Evolutionary conservation across 1,140 invertebrate genomes (phyloP).

Genomic region (Atopsyche davidsoni): DNA sequence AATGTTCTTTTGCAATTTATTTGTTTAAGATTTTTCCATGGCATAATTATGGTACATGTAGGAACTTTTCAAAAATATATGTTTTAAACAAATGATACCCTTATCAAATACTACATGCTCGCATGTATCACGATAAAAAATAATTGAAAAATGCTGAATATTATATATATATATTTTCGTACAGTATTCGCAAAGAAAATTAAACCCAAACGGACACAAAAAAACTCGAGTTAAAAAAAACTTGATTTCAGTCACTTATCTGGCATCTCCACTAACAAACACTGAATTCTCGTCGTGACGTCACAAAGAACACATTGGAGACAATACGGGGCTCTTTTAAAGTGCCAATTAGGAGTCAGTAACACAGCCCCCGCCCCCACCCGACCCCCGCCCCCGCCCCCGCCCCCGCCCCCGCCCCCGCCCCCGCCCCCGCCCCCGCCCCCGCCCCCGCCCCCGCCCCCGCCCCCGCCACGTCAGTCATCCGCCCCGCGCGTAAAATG

Average conservation of each 20-base stretch:
- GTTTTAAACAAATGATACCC: too few relatives aligned
- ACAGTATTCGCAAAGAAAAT: too few relatives aligned
- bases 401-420: slow-evolving; percentile 1
- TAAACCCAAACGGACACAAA: too few relatives aligned
- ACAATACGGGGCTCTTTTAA: slow-evolving; percentile 25
- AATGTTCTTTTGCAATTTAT: too few relatives aligned
- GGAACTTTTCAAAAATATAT: too few relatives aligned
- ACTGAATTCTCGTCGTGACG: slow-evolving; percentile 10
- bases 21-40: too few relatives aligned
- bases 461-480: slow-evolving; percentile 8
- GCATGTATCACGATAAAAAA: too few relatives aligned
- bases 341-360: slow-evolving; percentile 28
- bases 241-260: slow-evolving; percentile 11
- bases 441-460: not conserved
- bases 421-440: not conserved
- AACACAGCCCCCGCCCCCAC: slow-evolving; percentile 11
- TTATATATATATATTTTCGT: too few relatives aligned
- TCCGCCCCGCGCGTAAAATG: not conserved
- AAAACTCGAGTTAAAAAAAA: not conserved
- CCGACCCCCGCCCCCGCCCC: not conserved
- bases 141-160: too few relatives aligned
- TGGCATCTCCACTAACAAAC: slow-evolving; percentile 12
- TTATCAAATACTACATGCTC: too few relatives aligned
- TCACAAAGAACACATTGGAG: slow-evolving; percentile 24
- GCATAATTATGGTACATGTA: too few relatives aligned